These are phyloP conservation scores for Phocoena sinus DNA, from an alignment of 2,113 vertebrate genomes.

Conservation along the genomic window DNA sequence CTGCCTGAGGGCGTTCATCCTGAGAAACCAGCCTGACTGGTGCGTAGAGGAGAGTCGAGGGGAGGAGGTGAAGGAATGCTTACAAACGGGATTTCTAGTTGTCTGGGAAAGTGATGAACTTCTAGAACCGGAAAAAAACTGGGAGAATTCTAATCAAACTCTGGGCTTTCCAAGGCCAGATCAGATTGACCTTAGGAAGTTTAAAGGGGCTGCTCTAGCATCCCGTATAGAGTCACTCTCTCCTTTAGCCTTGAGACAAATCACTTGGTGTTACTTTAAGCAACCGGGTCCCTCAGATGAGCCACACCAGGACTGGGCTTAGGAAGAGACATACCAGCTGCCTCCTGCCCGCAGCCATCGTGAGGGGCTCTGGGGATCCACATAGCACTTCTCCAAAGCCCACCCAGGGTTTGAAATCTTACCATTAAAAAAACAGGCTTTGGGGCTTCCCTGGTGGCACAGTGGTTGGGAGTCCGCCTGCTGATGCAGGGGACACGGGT, in stretches of 20 bases:
- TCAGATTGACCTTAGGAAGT: background rate
- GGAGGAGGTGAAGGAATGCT: background rate
- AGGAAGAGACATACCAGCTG: background rate
- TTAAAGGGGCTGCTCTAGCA: background rate
- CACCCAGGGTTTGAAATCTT: background rate
- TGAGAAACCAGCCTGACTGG: background rate
- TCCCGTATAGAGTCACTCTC: background rate
- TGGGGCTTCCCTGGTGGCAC: too few species aligned
- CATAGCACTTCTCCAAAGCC: background rate
- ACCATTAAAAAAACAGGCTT: background rate
- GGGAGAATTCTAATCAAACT: background rate
- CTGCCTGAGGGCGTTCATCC: background rate
- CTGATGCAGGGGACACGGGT: too few species aligned
- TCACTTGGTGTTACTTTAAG: background rate
- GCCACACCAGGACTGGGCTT: background rate
- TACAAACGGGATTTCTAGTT: background rate
- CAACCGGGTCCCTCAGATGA: background rate
- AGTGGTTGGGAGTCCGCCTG: too few species aligned
- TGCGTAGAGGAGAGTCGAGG: background rate
- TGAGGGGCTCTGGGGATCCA: background rate
- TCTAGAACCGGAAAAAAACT: background rate
- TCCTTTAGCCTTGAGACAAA: background rate
- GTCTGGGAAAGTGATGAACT: background rate
- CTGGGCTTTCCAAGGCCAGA: background rate
- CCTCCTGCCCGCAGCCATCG: background rate